Evolutionary conservation across 2,797 vertebrate species (phyloP).

Genomic region (Megaceryle alcyon): DNA sequence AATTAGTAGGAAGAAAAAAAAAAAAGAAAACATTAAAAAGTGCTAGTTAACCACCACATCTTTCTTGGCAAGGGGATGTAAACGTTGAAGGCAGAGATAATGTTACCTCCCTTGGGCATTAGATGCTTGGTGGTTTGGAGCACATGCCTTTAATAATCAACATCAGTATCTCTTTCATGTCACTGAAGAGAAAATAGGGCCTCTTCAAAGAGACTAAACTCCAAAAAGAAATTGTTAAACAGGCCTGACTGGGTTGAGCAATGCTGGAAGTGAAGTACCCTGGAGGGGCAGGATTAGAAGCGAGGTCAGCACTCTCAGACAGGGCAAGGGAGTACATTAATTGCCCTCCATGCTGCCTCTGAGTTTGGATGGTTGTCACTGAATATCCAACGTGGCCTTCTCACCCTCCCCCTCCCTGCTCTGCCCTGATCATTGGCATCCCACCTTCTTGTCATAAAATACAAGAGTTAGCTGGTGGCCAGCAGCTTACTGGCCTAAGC

Average conservation of each 20-base stretch:
- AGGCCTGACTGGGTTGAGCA: conserved; percentile 63
- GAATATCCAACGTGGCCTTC: neutral
- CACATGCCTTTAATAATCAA: conserved; percentile 80
- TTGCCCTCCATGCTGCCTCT: conserved; percentile 20
- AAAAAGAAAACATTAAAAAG: conserved; percentile 64
- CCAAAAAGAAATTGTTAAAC: conserved; percentile 75
- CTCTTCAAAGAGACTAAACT: conserved; percentile 76
- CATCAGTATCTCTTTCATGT: conserved; percentile 82
- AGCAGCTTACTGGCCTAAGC: conserved; percentile 26
- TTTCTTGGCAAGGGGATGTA: conserved; percentile 44
- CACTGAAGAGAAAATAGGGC: conserved; percentile 71
- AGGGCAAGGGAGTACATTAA: conserved; percentile 13
- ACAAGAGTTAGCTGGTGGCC: neutral
- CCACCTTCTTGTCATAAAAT: conserved; percentile 31
- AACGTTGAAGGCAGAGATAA: conserved; percentile 72
- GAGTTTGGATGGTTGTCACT: conserved; percentile 14
- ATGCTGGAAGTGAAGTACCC: conserved; percentile 67
- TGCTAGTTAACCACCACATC: conserved; percentile 46
- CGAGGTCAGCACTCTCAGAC: conserved; percentile 41
- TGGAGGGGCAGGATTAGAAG: conserved; percentile 67
- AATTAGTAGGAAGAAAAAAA: conserved; percentile 61
- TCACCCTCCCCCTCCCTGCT: neutral
- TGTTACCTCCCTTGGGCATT: conserved; percentile 76
- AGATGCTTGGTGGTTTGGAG: conserved; percentile 50
- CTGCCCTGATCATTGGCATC: conserved; percentile 23